A percentile compares a stretch with the other conserved stretches of the same genome.
phyloP scores from a whole-genome alignment of 2,797 vertebrate genomes.

The Pelobates cultripes region DNA sequence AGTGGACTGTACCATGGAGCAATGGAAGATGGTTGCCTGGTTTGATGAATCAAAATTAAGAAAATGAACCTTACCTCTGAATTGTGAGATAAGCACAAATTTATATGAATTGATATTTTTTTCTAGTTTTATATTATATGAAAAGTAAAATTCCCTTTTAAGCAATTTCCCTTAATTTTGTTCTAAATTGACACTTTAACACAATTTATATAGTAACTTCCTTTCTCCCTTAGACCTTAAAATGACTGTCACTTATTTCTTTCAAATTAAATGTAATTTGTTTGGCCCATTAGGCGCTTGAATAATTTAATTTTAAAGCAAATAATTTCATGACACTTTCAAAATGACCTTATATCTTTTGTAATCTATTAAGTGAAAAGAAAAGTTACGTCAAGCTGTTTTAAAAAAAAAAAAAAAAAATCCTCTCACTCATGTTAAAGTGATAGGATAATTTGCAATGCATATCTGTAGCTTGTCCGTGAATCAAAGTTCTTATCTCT shows the following conservation, averaged over 20 bases:
- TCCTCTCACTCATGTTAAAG: background rate
- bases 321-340: background rate
- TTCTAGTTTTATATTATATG: too few species aligned
- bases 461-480: background rate
- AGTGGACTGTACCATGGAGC: too few species aligned
- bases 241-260: background rate
- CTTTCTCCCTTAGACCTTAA: background rate
- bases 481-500: background rate
- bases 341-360: background rate
- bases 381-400: background rate
- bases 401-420: too few species aligned
- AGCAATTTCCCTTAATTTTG: too few species aligned
- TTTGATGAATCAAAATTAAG: too few species aligned
- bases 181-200: background rate
- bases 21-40: too few species aligned
- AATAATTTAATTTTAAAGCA: background rate
- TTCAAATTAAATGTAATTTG: background rate
- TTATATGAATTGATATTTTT: too few species aligned
- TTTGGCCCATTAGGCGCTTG: background rate
- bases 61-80: too few species aligned
- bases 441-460: background rate
- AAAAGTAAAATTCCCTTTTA: too few species aligned
- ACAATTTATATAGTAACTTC: background rate
- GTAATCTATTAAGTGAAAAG: background rate
- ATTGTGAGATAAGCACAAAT: too few species aligned